Base-by-base conservation (phyloP, 2,113 vertebrate genomes). In the Ovibos moschatus region DNA sequence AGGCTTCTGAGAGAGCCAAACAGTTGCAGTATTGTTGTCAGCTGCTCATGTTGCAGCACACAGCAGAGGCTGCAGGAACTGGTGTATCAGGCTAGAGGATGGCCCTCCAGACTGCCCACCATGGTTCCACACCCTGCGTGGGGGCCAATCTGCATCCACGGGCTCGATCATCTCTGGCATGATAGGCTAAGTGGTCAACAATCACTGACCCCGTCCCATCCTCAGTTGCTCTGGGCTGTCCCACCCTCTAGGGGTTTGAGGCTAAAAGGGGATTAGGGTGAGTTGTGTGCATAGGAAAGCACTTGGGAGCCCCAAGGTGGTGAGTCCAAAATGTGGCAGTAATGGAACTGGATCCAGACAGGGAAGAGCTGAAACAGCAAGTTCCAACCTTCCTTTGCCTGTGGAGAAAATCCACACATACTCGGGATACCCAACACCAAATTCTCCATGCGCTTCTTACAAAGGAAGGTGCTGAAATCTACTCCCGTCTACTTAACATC, bases 371-470 rank as follows among this genome's bases (percentile, higher is more conserved):
- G 82, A 57, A 84, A 1, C n/a, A 36, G 82, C 14, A 27, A n/a
- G 27, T 51, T 6, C 30, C 17, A 51, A 51, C 30, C 47, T 82
- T 82, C 28, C 47, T 81, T 51, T 51, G 47, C 30, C 47, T 84
- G 4, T 84, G 82, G 53, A 15, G n/a, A 15, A 15, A 19, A 62
- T 87, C 57, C 84, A 47, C 12, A 45, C 58, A 45, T 28, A 30
- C 40, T 87, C 2, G 10, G n/a, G 30, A 60, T 23, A 16, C 12
- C 45, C 21, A 4, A 27, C 0, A 0, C 7, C 45, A 23, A 67
- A 16, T n/a, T 23, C 27, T 25, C 86, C 60, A 3, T 17, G 43
- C 3, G 8, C 30, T 47, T 87, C 30, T 36, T 16, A 27, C 14
- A n/a, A 50, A 51, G 45, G 60, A 87, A 64, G 45, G n/a, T 67